Evolutionary conservation across 2,797 vertebrate species (phyloP).

Genomic region (Pipistrellus pipistrellus): DNA sequence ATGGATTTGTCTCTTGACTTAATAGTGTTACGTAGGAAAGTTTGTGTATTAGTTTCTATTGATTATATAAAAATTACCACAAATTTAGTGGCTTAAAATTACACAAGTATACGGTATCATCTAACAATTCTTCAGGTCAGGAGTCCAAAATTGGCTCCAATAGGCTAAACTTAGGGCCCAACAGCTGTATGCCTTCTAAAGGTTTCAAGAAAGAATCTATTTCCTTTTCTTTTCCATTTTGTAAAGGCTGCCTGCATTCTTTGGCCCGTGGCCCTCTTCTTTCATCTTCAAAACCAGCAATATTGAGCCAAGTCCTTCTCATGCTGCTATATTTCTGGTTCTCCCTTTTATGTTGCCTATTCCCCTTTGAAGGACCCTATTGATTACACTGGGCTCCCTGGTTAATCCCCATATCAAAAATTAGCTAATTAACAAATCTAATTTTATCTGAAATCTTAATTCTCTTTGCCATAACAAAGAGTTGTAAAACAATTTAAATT

Average conservation of each 20-base stretch:
- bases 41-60: neutral
- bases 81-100: neutral
- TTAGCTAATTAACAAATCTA: neutral
- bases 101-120: neutral
- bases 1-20: neutral
- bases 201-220: neutral
- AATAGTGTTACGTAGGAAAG: neutral
- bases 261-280: neutral
- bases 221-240: neutral
- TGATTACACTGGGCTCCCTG: neutral
- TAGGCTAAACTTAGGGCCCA: neutral
- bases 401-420: neutral
- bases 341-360: neutral
- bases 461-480: neutral
- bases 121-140: neutral
- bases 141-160: neutral
- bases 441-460: neutral
- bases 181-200: neutral
- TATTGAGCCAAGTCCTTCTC: neutral
- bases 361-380: neutral
- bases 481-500: neutral
- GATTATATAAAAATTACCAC: neutral
- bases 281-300: neutral
- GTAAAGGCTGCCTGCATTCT: neutral
- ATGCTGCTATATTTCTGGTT: neutral